phyloP scores from a whole-genome alignment of 2,797 vertebrate genomes.

The Onychomys torridus region DNA sequence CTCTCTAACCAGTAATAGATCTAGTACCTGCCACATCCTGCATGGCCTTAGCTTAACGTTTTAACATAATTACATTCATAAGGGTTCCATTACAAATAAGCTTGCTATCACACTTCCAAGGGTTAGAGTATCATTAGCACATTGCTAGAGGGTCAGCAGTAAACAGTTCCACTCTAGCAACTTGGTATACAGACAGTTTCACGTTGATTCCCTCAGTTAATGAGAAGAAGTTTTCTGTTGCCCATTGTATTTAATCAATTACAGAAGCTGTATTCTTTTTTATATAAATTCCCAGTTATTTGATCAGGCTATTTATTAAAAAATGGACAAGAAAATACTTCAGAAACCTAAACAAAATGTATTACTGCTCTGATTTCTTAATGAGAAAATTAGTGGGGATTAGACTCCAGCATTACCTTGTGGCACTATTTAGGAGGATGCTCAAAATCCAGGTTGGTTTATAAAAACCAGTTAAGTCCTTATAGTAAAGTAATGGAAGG shows the following conservation, averaged over 20 bases:
- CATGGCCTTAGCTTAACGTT: neutral
- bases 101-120: neutral
- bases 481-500: neutral
- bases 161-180: neutral
- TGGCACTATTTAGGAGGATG: neutral
- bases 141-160: neutral
- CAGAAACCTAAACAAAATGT: neutral
- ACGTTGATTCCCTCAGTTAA: neutral
- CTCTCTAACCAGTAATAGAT: neutral
- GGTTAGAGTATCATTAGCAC: neutral
- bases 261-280: neutral
- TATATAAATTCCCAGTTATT: conserved; percentile 21
- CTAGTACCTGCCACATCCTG: neutral
- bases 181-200: neutral
- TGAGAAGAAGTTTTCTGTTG: neutral
- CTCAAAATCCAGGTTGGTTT: neutral
- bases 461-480: neutral
- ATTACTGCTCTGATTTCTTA: neutral
- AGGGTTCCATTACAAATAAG: neutral
- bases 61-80: neutral
- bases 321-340: neutral
- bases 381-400: neutral
- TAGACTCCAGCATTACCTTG: neutral
- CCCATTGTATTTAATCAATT: neutral
- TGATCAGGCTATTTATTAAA: neutral